phyloP scores from a whole-genome alignment of 2,888 invertebrate genomes.

The Aphodius granarius region DNA sequence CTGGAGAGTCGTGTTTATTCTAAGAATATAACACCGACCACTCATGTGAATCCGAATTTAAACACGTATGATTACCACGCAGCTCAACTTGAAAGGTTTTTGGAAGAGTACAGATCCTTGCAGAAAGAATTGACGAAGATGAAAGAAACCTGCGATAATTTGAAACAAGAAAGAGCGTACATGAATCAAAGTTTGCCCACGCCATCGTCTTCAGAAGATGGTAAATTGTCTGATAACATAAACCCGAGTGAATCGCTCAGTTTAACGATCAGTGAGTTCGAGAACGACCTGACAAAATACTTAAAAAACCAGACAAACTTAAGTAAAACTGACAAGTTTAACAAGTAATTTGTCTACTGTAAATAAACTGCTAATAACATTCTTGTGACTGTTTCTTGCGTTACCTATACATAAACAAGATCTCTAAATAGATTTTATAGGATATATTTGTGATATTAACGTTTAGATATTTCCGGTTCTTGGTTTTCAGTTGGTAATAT shows the following conservation, averaged over 20 bases:
- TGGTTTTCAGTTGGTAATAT: constrained; percentile 17
- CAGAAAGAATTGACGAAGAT: constrained; percentile 78
- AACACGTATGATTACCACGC: constrained; percentile 76
- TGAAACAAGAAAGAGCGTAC: constrained; percentile 51
- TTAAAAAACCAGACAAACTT: constrained; percentile 32
- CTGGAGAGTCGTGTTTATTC: constrained; percentile 52
- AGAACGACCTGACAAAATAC: constrained; percentile 56
- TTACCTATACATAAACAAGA: constrained; percentile 2
- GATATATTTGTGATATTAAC: constrained; percentile 43
- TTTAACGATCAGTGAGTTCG: constrained; percentile 58
- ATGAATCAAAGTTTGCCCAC: constrained; percentile 49
- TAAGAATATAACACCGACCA: constrained; percentile 29
- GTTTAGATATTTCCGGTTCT: constrained; percentile 27
- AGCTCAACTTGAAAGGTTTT: constrained; percentile 75
- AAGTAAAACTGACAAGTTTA: constrained; percentile 29
- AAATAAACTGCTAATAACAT: constrained; percentile 7
- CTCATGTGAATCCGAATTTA: constrained; percentile 47
- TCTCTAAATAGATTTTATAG: constrained; percentile 35
- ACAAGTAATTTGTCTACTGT: constrained; percentile 9
- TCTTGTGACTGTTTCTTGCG: constrained; percentile 5
- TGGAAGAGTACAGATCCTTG: constrained; percentile 76
- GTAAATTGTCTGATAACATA: constrained; percentile 48
- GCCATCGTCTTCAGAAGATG: constrained; percentile 51
- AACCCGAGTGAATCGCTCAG: constrained; percentile 25
- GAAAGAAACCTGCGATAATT: constrained; percentile 76